Conservation (phyloP, 2,797 vertebrate species). For the Girardinus metallicus region DNA sequence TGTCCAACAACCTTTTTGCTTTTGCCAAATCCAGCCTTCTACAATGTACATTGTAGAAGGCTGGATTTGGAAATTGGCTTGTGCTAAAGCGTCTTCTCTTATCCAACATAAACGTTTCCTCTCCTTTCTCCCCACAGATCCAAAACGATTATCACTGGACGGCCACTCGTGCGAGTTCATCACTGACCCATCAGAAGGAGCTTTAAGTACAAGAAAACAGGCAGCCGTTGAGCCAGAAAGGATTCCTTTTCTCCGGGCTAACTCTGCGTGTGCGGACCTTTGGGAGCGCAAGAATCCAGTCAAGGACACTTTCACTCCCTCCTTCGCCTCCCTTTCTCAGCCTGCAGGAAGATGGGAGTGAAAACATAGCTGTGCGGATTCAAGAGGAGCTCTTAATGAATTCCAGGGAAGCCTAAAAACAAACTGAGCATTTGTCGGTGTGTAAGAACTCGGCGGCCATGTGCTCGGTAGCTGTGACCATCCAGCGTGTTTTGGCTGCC, state of each 20-base stretch:
- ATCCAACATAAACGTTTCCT: constrained; percentile 10
- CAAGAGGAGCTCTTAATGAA: constrained; percentile 62
- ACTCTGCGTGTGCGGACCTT: constrained; percentile 56
- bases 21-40: too few relatives aligned
- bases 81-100: background rate
- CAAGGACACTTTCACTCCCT: constrained; percentile 59
- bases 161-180: constrained; percentile 51
- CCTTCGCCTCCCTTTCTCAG: constrained; percentile 11
- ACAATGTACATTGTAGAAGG: too few relatives aligned
- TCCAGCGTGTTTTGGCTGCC: constrained; percentile 61
- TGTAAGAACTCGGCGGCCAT: constrained; percentile 64
- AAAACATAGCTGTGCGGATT: constrained; percentile 52
- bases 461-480: constrained; percentile 60
- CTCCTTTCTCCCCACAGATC: constrained; percentile 66
- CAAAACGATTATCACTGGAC: constrained; percentile 46
- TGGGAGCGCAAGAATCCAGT: constrained; percentile 68
- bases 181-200: constrained; percentile 30
- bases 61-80: background rate
- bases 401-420: constrained; percentile 63
- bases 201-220: constrained; percentile 62
- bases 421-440: constrained; percentile 39
- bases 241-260: constrained; percentile 54
- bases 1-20: background rate
- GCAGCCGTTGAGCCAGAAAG: constrained; percentile 60
- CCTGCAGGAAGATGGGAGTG: constrained; percentile 61